Base-by-base conservation (phyloP, 2,113 vertebrate genomes). In the Collichthys lucidus region DNA sequence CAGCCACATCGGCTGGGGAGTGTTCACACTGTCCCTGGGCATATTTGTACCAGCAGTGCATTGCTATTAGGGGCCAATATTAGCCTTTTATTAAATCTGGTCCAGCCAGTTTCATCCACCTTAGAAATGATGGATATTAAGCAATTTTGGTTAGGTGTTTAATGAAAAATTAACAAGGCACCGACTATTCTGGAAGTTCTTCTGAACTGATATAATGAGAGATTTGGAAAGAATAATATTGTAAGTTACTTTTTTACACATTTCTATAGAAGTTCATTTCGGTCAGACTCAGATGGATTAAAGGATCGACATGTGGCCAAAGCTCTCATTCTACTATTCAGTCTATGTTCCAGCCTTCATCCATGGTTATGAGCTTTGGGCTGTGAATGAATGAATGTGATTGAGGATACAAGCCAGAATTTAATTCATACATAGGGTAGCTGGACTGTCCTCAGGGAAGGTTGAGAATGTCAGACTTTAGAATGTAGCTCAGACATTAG, bases 51-150 rank as follows among this genome's bases (percentile, higher is more conserved):
- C 47, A 67, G 71, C 46, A 52, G 22, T 76, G 64, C 56, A 29
- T 74, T 76, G 69, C 56, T 89, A 73, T 84, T 68, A 60, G 40
- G 20, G 52, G 35, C 57, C 60, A 62, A 80, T 74, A 86, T 89
- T 77, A 84, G 64, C 20, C 49, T 75, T 80, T 86, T 82, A 88
- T 88, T 87, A 63, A 79, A 86, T 82, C 60, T 79, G 72, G 19
- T 47, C 53, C 40, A 71, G 74, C 70, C 46, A 64, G 69, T 63
- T 53, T 86, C 77, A 70, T 12, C 59, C 69, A 53, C 44, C 79
- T 71, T 56, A n/a, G 19, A 52, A 26, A 66, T 79, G 82, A 85
- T 77, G 42, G 72, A 80, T 80, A 64, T 59, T 47, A 67, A 35
- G 62, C 53, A 26, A 20, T 71, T 73, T 80, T 68, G 22, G 20